These are phyloP conservation scores for Eulimnadia texana DNA, from an alignment of 1,140 invertebrate genomes.

Conservation along the genomic window DNA sequence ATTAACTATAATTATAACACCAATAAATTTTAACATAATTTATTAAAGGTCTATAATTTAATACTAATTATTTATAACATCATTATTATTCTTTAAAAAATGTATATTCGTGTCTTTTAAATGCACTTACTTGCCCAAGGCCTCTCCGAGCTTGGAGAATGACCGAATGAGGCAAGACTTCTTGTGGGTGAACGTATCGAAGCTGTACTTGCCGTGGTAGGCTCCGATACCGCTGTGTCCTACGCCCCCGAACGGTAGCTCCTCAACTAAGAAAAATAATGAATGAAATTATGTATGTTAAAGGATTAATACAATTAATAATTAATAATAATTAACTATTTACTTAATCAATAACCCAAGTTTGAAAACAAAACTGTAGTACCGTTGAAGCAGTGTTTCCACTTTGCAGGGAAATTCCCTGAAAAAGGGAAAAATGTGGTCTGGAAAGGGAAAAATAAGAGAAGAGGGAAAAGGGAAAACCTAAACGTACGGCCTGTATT, in stretches of 20 bases:
- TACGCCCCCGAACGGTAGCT: slow-evolving; percentile 68
- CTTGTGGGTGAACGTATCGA: slow-evolving; percentile 84
- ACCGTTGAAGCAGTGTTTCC: no score
- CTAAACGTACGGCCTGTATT: no score
- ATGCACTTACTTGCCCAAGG: slow-evolving; percentile 49
- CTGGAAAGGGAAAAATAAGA: no score
- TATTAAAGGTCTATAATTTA: background rate
- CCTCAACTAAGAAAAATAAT: slow-evolving; percentile 43
- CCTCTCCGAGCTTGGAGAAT: slow-evolving; percentile 51
- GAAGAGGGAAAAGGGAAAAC: no score
- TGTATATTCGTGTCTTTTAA: background rate
- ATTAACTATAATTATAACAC: slow-evolving; percentile 1
- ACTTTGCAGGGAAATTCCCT: no score
- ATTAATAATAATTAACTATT: no score
- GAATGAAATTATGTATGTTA: background rate
- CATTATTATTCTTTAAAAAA: background rate
- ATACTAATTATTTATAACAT: background rate
- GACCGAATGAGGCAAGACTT: slow-evolving; percentile 66
- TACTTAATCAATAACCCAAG: no score
- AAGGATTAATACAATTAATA: no score
- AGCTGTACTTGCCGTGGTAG: slow-evolving; percentile 83
- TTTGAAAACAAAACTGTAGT: no score
- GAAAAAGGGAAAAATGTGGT: no score
- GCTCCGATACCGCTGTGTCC: slow-evolving; percentile 79
- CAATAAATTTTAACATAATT: background rate